Evolutionary conservation across 2,888 invertebrate species (phyloP).

Genomic region (Sesia apiformis): DNA sequence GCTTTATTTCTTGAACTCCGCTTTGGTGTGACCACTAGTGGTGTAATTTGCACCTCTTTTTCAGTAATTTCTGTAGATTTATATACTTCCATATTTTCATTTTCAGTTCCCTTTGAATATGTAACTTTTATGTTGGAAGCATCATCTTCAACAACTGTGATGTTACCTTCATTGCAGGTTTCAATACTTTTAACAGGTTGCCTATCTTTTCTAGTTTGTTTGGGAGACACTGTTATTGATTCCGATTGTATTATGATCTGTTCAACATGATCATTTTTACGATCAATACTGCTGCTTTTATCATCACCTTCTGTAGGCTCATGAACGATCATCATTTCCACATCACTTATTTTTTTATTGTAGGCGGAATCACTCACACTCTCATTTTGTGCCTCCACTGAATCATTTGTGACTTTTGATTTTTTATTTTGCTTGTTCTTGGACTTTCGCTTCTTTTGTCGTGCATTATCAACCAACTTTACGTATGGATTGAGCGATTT

Average conservation of each 20-base stretch:
- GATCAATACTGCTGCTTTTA: neutral
- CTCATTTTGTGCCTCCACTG: no score
- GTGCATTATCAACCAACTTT: constrained; percentile 52
- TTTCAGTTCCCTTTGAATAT: neutral
- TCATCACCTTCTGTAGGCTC: constrained; percentile 12
- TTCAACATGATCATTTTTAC: no score
- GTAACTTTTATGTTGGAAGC: constrained; percentile 6
- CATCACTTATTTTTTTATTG: constrained; percentile 12
- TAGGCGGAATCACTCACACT: constrained; percentile 5
- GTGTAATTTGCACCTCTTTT: neutral
- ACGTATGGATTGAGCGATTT: constrained; percentile 51
- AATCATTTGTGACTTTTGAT: no score
- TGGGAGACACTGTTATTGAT: no score
- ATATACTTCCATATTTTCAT: neutral
- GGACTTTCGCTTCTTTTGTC: constrained; percentile 44
- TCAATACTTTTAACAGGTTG: no score
- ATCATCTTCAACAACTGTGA: constrained; percentile 13
- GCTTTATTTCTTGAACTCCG: constrained; percentile 32
- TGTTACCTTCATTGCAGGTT: neutral
- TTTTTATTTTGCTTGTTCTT: constrained; percentile 21
- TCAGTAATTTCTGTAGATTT: neutral
- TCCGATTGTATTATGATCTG: no score
- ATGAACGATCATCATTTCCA: constrained; percentile 38
- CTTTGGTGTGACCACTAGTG: constrained; percentile 28
- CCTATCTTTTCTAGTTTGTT: no score